phyloP scores from a whole-genome alignment of 2,113 vertebrate genomes.

The Dromaius novaehollandiae region DNA sequence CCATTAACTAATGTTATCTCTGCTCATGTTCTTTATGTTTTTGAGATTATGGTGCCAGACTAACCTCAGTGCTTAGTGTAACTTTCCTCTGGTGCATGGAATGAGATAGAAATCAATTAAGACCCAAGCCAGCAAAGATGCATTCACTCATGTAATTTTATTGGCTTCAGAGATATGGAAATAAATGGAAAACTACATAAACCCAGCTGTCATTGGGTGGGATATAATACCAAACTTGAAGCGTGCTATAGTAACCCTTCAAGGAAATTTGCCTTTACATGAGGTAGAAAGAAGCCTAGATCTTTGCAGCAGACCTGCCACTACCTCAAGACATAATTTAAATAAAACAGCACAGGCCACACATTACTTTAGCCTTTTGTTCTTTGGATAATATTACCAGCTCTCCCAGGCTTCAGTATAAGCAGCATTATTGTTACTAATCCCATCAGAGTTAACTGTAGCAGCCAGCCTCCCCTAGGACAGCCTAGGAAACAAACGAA shows the following conservation, averaged over 20 bases:
- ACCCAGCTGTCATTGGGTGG: neutral
- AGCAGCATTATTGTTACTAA: slow-evolving; percentile 57
- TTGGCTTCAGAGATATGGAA: neutral
- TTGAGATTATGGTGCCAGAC: neutral
- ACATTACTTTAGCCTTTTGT: slow-evolving; percentile 31
- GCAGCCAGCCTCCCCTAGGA: slow-evolving; percentile 1
- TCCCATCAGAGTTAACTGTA: slow-evolving; percentile 44
- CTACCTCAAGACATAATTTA: neutral
- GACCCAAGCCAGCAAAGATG: neutral
- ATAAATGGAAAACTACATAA: neutral
- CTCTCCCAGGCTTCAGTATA: slow-evolving; percentile 25
- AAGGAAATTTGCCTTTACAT: neutral
- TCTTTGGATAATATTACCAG: slow-evolving; percentile 33
- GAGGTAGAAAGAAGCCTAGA: neutral
- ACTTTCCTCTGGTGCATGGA: neutral
- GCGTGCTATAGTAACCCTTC: neutral
- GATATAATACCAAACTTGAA: neutral
- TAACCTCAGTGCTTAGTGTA: neutral
- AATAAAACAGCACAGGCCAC: slow-evolving; percentile 6
- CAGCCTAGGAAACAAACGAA: neutral
- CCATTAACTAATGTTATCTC: neutral
- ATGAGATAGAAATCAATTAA: neutral
- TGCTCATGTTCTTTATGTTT: neutral
- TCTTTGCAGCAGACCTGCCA: neutral
- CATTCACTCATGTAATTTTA: neutral